These are phyloP conservation scores for Lepidothrix coronata DNA, from an alignment of 2,113 vertebrate species.

Conservation along the genomic window DNA sequence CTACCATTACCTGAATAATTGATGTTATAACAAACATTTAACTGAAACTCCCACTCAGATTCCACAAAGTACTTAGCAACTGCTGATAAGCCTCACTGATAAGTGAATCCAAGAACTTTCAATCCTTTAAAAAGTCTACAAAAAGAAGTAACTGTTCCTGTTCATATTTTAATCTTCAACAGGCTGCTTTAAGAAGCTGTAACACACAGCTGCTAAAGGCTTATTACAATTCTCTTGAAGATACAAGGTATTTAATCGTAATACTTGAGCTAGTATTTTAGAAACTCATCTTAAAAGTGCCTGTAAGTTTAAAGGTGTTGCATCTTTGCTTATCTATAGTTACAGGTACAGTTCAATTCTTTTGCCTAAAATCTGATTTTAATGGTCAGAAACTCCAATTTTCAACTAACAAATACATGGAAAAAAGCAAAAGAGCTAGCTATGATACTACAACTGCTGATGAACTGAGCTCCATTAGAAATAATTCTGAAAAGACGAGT, in stretches of 20 bases:
- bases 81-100: neutral
- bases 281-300: neutral
- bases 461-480: neutral
- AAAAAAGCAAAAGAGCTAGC: neutral
- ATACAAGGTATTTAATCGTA: constrained; percentile 78
- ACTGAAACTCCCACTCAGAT: neutral
- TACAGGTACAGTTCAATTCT: neutral
- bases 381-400: neutral
- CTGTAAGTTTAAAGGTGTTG: neutral
- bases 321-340: neutral
- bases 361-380: neutral
- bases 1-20: neutral
- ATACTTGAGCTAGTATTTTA: neutral
- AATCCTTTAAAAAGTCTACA: neutral
- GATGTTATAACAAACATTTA: neutral
- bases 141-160: neutral
- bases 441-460: neutral
- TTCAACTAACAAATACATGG: neutral
- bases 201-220: constrained; percentile 87
- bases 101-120: neutral
- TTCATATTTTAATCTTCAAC: constrained; percentile 49
- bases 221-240: constrained; percentile 86
- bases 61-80: neutral
- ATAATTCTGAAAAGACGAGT: neutral
- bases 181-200: constrained; percentile 84